These are phyloP conservation scores for Psettodes erumei DNA, from an alignment of 2,113 vertebrate genomes.

Conservation along the genomic window DNA sequence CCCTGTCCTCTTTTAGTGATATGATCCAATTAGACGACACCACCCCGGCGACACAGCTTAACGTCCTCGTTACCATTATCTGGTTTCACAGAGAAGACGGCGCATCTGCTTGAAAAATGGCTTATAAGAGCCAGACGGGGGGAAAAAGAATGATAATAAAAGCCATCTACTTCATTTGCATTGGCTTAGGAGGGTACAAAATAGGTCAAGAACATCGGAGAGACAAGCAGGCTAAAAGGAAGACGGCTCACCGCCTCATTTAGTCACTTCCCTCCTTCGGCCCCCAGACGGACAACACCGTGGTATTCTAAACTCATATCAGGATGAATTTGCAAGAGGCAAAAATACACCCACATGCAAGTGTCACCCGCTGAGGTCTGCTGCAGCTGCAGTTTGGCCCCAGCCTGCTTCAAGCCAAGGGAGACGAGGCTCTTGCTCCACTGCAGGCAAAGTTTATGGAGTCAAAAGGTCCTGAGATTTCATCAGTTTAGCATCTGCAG, in stretches of 20 bases:
- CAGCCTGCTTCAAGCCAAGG: conserved; percentile 27
- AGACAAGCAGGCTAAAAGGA: conserved; percentile 30
- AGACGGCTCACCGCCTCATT: conserved; percentile 36
- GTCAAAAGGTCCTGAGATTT: conserved; percentile 39
- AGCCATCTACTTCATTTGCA: not conserved
- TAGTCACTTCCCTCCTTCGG: conserved; percentile 42
- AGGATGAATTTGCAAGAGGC: conserved; percentile 69
- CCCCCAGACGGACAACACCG: conserved; percentile 45
- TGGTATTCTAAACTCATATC: conserved; percentile 59
- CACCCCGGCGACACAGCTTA: conserved; percentile 76
- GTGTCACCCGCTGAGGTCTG: conserved; percentile 53
- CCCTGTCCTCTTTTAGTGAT: conserved; percentile 60
- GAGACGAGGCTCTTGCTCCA: conserved; percentile 25
- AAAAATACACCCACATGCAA: conserved; percentile 73
- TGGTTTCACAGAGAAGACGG: not conserved
- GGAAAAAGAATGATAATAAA: conserved; percentile 4
- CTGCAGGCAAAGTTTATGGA: conserved; percentile 17
- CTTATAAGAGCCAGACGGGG: not conserved
- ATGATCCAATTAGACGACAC: conserved; percentile 84
- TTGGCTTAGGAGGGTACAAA: conserved; percentile 23
- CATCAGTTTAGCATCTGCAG: conserved; percentile 10
- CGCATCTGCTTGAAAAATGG: not conserved
- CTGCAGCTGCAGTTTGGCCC: conserved; percentile 49
- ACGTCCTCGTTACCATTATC: conserved; percentile 69
- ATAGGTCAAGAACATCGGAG: conserved; percentile 37